Conservation (phyloP, 2,113 vertebrate species). For the Pholis gunnellus region DNA sequence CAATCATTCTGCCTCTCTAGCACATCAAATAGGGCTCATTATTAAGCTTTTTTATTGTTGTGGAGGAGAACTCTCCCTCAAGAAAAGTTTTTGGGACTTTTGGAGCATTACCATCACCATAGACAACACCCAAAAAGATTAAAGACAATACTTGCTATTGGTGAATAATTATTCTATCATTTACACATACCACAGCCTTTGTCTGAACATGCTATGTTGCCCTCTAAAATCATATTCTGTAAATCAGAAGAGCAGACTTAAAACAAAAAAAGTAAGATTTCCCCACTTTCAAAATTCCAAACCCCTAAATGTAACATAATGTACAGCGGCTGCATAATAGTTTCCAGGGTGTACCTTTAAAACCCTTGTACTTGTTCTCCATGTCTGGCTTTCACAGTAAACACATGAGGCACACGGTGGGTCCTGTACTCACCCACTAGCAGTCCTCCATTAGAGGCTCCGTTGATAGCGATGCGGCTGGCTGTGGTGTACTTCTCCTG, state of each 20-base stretch:
- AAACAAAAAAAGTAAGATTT: neutral
- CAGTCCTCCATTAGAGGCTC: slow-evolving; percentile 84
- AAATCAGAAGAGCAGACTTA: neutral
- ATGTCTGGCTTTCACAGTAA: neutral
- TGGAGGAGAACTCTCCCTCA: neutral
- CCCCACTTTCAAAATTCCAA: neutral
- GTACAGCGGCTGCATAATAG: neutral
- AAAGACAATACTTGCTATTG: neutral
- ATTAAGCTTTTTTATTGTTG: neutral
- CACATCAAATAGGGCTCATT: neutral
- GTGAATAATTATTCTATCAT: neutral
- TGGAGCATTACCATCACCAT: neutral
- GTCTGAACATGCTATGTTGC: neutral
- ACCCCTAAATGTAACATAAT: neutral
- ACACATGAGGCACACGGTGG: neutral
- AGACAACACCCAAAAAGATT: neutral
- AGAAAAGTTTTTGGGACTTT: neutral
- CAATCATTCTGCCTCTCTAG: neutral
- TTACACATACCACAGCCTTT: neutral
- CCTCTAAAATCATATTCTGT: too few species aligned
- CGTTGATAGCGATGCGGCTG: slow-evolving; percentile 80
- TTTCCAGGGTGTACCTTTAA: slow-evolving; percentile 1
- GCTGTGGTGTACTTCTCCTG: slow-evolving; percentile 76
- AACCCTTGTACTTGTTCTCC: slow-evolving; percentile 4
- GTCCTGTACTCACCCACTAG: slow-evolving; percentile 77